phyloP scores from a whole-genome alignment of 2,888 invertebrate species.

The Leptinotarsa peninsularis region DNA sequence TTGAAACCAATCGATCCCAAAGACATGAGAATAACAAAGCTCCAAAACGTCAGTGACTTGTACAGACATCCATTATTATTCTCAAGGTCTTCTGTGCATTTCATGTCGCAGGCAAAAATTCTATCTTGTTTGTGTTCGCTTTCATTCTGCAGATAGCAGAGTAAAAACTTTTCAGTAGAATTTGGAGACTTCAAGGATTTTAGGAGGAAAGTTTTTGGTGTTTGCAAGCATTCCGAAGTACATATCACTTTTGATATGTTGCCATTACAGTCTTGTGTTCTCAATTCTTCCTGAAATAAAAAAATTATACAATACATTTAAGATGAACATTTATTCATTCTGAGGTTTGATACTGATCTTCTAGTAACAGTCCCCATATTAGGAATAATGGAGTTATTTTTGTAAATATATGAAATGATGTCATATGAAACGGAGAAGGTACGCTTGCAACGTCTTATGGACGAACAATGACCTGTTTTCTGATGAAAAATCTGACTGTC shows the following conservation, averaged over 20 bases:
- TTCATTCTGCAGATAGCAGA: constrained; percentile 35
- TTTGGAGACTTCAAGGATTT: constrained; percentile 30
- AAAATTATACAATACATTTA: background rate
- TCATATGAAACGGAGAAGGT: background rate
- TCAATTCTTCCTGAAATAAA: constrained; percentile 47
- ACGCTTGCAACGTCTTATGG: background rate
- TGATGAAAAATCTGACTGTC: background rate
- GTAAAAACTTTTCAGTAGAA: constrained; percentile 30
- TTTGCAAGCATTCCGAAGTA: constrained; percentile 45
- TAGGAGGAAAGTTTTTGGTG: constrained; percentile 42
- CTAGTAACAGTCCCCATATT: too few species aligned
- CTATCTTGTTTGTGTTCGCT: constrained; percentile 4
- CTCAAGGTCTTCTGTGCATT: constrained; percentile 58
- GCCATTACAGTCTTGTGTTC: constrained; percentile 41
- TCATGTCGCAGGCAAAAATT: constrained; percentile 47
- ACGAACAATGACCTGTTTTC: background rate
- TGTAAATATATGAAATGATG: background rate
- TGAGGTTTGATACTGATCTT: too few species aligned
- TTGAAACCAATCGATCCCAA: constrained; percentile 84
- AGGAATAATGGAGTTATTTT: background rate
- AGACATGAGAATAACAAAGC: constrained; percentile 78
- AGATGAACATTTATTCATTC: too few species aligned
- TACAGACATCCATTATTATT: constrained; percentile 67
- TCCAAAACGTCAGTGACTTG: constrained; percentile 76
- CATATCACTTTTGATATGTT: constrained; percentile 42